phyloP scores from a whole-genome alignment of 2,888 invertebrate species.

The Ophion ventricosus region DNA sequence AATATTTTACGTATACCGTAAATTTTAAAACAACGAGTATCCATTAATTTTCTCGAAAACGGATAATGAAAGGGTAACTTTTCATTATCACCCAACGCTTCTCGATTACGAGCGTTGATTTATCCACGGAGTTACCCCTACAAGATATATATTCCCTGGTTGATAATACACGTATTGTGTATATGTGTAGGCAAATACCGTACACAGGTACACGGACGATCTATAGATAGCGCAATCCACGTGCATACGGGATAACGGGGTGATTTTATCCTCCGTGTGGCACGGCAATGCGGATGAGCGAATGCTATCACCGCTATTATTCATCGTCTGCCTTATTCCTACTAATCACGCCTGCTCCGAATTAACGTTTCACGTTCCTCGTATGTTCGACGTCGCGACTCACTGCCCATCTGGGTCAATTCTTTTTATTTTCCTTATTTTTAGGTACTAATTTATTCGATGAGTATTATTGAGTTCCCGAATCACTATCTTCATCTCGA shows the following conservation, averaged over 20 bases:
- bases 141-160: conserved; percentile 37
- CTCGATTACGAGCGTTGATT: conserved; percentile 30
- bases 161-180: conserved; percentile 28
- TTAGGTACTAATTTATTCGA: conserved; percentile 11
- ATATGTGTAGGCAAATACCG: no score
- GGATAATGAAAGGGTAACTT: conserved; percentile 24
- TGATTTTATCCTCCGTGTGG: conserved; percentile 49
- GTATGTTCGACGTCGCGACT: conserved; percentile 30
- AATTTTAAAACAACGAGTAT: background rate
- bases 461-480: background rate
- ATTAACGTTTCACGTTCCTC: conserved; percentile 44
- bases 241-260: conserved; percentile 4
- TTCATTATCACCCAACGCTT: conserved; percentile 37
- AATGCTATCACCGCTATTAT: conserved; percentile 59
- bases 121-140: conserved; percentile 36
- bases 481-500: background rate
- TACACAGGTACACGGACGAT: background rate
- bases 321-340: conserved; percentile 57
- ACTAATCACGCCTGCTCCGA: conserved; percentile 57
- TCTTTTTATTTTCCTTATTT: conserved; percentile 3
- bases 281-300: conserved; percentile 60
- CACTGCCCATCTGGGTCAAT: conserved; percentile 16
- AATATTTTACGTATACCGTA: background rate
- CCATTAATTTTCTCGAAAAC: conserved; percentile 2
- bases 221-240: conserved; percentile 16